A percentile compares a stretch with the other conserved stretches of the same genome.
Evolutionary conservation across 2,797 vertebrate species (phyloP).

Genomic region (Pteronotus mesoamericanus): DNA sequence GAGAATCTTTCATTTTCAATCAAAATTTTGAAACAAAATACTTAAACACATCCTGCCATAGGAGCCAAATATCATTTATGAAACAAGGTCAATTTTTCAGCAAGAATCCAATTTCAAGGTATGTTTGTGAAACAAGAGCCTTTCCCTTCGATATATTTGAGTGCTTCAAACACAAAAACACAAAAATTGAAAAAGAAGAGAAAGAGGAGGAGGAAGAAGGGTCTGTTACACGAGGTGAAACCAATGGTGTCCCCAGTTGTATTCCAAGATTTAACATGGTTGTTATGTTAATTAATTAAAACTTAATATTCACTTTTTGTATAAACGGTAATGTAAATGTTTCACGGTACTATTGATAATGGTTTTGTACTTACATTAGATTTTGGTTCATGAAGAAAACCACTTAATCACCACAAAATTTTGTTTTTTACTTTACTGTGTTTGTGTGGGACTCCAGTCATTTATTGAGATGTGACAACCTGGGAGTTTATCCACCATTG

Average conservation of each 20-base stretch:
- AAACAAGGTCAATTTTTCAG: slow-evolving; percentile 48
- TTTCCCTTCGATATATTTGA: neutral
- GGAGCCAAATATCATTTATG: slow-evolving; percentile 43
- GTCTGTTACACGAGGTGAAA: neutral
- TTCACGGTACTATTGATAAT: neutral
- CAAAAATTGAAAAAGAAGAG: neutral
- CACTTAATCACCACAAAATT: neutral
- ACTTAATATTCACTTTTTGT: neutral
- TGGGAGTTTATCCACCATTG: neutral
- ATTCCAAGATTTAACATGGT: neutral
- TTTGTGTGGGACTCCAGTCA: neutral
- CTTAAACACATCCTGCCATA: slow-evolving; percentile 37
- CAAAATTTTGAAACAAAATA: slow-evolving; percentile 67
- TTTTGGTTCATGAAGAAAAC: neutral
- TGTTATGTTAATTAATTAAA: neutral
- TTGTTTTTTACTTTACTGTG: neutral
- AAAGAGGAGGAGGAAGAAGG: neutral
- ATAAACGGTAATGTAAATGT: neutral
- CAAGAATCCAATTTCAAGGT: slow-evolving; percentile 50
- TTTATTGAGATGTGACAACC: neutral
- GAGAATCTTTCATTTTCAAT: slow-evolving; percentile 67
- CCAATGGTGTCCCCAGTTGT: neutral
- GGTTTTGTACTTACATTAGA: neutral
- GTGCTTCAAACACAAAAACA: slow-evolving; percentile 35
- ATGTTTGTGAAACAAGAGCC: neutral